Base-by-base conservation (phyloP, 2,113 vertebrate genomes). In the Amphiprion ocellaris region DNA sequence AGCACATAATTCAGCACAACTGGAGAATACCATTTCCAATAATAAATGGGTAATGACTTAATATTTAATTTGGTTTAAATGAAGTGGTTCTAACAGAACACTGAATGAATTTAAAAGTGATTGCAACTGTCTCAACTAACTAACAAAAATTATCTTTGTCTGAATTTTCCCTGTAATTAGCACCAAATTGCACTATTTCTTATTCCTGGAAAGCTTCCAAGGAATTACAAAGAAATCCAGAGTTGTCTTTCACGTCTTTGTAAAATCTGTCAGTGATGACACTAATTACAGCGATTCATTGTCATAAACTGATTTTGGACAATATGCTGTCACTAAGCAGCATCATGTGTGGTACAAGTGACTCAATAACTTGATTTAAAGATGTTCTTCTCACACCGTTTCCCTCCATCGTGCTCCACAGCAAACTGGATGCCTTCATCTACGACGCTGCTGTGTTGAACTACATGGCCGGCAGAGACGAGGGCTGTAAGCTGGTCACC, bases 401-500 rank as follows among this genome's bases (percentile, higher is more conserved):
- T 49, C 17, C 30, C 37, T 74, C 6, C 15, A 1, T 61, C 23
- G 6, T n/a, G 10, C 49, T 54, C 33, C 54, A 24, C 93, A 99
- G 98, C 89, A 99, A 99, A 89, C 86, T 99, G 92, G 98, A 99
- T 69, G 98, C 98, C 82, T 99, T 99, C 93, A 99, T 99, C 94
- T 99, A 99, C 41, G 98, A 99, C 44, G 98, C 98, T 21, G 98
- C 98, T 10, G 98, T 99, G 85, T 93, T 99, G 24, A 99, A 99
- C 92, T 99, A 99, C 94, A 99, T 99, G 98, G 98, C 98, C 1
- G 98, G 98, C 76, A 94, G 98, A 92, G 98, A 99, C 47, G 98
- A 99, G 92, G 98, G 98, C 79, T 99, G 98, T 79, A 99, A 99
- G 83, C 94, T 99, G 71, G 98, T 99, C 83, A 99, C 98, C 0